These are phyloP conservation scores for Cynoglossus semilaevis DNA, from an alignment of 2,113 vertebrate species.

Conservation along the genomic window DNA sequence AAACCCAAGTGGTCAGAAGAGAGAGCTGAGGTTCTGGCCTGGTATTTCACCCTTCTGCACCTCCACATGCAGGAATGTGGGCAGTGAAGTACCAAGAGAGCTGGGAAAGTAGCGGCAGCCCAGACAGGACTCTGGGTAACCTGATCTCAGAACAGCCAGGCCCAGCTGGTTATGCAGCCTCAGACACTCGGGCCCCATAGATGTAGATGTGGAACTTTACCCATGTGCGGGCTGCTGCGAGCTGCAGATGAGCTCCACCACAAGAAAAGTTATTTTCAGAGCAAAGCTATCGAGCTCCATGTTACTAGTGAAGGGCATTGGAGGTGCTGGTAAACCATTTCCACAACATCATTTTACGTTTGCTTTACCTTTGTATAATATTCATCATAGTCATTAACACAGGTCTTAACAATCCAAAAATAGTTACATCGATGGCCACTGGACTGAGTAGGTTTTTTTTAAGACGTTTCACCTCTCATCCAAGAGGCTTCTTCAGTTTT, in stretches of 20 bases:
- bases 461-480: too few relatives aligned
- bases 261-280: slow-evolving; percentile 69
- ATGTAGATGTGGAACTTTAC: slow-evolving; percentile 34
- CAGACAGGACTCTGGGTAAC: slow-evolving; percentile 49
- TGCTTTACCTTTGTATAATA: not conserved
- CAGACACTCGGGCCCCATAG: slow-evolving; percentile 48
- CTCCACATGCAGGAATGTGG: slow-evolving; percentile 39
- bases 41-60: slow-evolving; percentile 13
- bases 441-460: too few relatives aligned
- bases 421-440: too few relatives aligned
- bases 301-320: slow-evolving; percentile 54
- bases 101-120: slow-evolving; percentile 40
- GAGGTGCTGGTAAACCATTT: slow-evolving; percentile 34
- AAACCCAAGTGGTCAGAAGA: slow-evolving; percentile 12
- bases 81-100: slow-evolving; percentile 28
- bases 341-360: slow-evolving; percentile 17
- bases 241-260: slow-evolving; percentile 19
- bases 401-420: not conserved
- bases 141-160: slow-evolving; percentile 41
- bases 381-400: slow-evolving; percentile 4
- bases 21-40: not conserved
- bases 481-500: too few relatives aligned
- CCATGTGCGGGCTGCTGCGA: slow-evolving; percentile 29
- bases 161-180: slow-evolving; percentile 47
- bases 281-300: slow-evolving; percentile 32